phyloP scores from a whole-genome alignment of 2,888 invertebrate genomes.

The Craniophora ligustri region DNA sequence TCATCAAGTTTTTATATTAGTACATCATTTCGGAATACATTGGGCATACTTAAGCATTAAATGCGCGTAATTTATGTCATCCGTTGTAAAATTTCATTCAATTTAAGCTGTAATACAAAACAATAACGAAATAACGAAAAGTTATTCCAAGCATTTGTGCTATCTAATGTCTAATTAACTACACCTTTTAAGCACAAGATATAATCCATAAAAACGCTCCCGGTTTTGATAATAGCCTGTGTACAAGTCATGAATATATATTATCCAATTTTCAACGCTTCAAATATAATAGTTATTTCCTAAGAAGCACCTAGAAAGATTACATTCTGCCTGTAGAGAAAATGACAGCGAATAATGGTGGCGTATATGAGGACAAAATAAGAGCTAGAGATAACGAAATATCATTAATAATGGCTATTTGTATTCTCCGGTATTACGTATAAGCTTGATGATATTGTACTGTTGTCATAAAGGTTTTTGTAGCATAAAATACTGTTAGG shows the following conservation, averaged over 20 bases:
- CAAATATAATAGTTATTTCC: slow-evolving; percentile 43
- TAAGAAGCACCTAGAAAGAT: slow-evolving; percentile 26
- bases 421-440: slow-evolving; percentile 10
- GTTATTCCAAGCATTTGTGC: no score
- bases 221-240: slow-evolving; percentile 21
- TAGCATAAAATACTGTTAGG: neutral
- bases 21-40: no score
- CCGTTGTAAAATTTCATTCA: no score
- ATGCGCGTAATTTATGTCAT: no score
- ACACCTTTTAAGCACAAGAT: neutral
- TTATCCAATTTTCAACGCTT: slow-evolving; percentile 54
- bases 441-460: slow-evolving; percentile 7
- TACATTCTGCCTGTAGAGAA: slow-evolving; percentile 13
- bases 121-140: no score
- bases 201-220: slow-evolving; percentile 9
- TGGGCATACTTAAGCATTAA: no score
- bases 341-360: slow-evolving; percentile 34
- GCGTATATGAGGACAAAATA: slow-evolving; percentile 30
- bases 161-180: neutral
- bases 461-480: neutral
- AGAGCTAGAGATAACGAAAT: slow-evolving; percentile 28
- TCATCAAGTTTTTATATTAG: no score
- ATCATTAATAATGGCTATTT: slow-evolving; percentile 37
- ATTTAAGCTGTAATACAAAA: no score
- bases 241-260: slow-evolving; percentile 61